Evolutionary conservation across 1,140 invertebrate species (phyloP), one percentile per base, ranked within the genome.

Genomic region (Magallana ariakensis): DNA sequence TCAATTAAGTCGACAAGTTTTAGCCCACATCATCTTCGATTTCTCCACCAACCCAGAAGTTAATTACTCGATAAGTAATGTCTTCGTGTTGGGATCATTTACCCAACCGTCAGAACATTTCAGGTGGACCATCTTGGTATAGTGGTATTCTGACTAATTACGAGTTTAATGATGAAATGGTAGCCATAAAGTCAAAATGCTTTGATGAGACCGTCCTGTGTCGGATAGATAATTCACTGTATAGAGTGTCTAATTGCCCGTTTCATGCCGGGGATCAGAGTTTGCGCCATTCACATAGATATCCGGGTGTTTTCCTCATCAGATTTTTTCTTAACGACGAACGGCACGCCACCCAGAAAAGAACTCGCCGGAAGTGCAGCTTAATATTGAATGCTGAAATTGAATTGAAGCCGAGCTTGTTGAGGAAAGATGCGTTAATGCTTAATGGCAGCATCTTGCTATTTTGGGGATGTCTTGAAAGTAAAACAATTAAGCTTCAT

Each of bases 161-260:
- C 66, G 22, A 75, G 22, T 75, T 26, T 75, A 75, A 75, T 75
- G 66, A 75, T 26, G 33, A 75, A 75, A 75, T 75, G 66, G 66
- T 75, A 13, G 66, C 66, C 22, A 75, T 75, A 75, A 75, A 75
- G 66, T 75, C 66, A 75, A 75, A 75, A 75, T 75, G 66, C 66
- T 75, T 75, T 75, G 66, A 75, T 75, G 66, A 75, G 22, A 75
- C 33, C 66, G 66, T 75, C 66, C 66, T 75, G 66, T 75, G 22
- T 75, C 66, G 66, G 66, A 75, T 75, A 75, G 66, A 75, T 75
- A 75, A 75, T 75, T 75, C 33, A 75, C 66, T 75, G 66, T 75
- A 75, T 75, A 75, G 66, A 75, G 66, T 75, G 33, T 33, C 66
- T 75, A 75, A 75, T 75, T 75, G 66, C 66, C 66, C 66, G 66